Conservation (phyloP, 2,113 vertebrate genomes). For the Mastomys coucha region DNA sequence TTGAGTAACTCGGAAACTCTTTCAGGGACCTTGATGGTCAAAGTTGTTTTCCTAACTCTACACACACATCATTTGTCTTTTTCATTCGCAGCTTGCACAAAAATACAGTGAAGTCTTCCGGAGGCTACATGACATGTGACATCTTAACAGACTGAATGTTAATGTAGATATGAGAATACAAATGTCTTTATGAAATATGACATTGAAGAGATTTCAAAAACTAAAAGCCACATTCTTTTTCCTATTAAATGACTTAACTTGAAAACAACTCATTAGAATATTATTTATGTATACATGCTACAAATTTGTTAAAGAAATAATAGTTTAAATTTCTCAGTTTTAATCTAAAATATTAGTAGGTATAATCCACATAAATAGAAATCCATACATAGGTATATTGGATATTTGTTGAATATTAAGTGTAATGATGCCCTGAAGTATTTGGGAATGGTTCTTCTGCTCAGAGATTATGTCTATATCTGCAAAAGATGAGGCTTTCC, state of each 20-base stretch:
- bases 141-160: not conserved
- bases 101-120: not conserved
- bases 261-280: not conserved
- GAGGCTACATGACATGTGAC: not conserved
- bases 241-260: conserved; percentile 34
- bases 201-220: conserved; percentile 1
- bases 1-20: not conserved
- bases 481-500: not conserved
- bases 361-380: not conserved
- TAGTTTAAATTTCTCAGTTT: conserved; percentile 14
- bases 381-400: not conserved
- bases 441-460: not conserved
- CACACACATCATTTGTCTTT: not conserved
- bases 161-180: conserved; percentile 12
- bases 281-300: not conserved
- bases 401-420: not conserved
- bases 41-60: conserved; percentile 7
- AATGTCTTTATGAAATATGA: not conserved
- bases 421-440: not conserved
- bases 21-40: not conserved
- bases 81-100: not conserved
- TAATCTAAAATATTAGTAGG: conserved; percentile 13
- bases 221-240: conserved; percentile 3
- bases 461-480: not conserved
- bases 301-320: not conserved